Evolutionary conservation across 2,888 invertebrate genomes (phyloP).

Genomic region (Auanema freiburgensis): DNA sequence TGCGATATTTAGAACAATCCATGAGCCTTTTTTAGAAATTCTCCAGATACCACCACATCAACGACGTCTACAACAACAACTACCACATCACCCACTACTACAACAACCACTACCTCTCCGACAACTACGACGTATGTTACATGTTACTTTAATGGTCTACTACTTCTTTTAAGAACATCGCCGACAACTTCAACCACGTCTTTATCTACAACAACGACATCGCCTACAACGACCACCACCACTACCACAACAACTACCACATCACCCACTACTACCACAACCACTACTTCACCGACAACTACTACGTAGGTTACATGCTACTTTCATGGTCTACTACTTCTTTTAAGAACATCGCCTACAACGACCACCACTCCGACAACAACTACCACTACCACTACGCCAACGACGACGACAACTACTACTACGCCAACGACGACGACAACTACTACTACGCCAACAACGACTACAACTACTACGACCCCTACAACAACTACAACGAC

Average conservation of each 20-base stretch:
- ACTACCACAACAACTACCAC: neutral
- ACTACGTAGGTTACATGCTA: too few species aligned
- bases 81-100: neutral
- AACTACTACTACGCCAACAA: too few species aligned
- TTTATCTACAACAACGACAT: neutral
- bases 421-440: neutral
- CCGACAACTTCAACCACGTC: neutral
- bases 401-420: neutral
- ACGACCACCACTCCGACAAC: neutral
- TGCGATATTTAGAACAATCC: too few species aligned
- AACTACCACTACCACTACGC: neutral
- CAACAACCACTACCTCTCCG: neutral
- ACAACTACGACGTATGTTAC: neutral
- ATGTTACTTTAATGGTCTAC: too few species aligned
- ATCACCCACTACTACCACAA: neutral
- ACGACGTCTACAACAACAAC: neutral
- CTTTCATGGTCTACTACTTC: too few species aligned
- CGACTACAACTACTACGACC: too few species aligned
- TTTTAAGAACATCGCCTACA: too few species aligned
- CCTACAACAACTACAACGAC: too few species aligned
- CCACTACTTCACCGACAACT: neutral
- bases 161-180: too few species aligned
- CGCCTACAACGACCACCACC: neutral
- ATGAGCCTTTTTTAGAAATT: neutral
- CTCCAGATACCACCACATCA: neutral